Base-by-base conservation (phyloP, 2,113 vertebrate genomes). In the Periophthalmus modestus region DNA sequence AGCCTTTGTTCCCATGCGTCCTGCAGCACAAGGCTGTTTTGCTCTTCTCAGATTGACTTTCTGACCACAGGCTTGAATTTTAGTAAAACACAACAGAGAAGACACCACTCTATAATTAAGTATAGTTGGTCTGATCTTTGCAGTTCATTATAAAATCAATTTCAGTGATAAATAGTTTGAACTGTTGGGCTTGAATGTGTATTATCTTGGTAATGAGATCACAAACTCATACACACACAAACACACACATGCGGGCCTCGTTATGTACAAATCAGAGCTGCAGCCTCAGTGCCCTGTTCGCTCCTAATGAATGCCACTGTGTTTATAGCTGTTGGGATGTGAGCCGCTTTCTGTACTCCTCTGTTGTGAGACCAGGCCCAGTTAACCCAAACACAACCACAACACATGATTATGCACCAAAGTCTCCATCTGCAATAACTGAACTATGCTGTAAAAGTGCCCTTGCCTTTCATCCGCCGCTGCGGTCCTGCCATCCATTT, bases 91-190 rank as follows among this genome's bases (percentile, higher is more conserved):
- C 48, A 69, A 46, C 39, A 54, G 28, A 66, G 70, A 69, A 36
- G 54, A 28, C 47, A 69, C 59, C 28, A 16, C 78, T 85, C 77
- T 12, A 78, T 85, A 86, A 85, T 85, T 87, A 80, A 74, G 68
- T 79, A 73, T 73, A 82, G 83, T 79, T 80, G 84, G 84, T 88
- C 86, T 87, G 85, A 91, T 90, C 84, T 86, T 88, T 89, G 82
- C 87, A 88, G 88, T 89, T 91, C 84, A 85, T 92, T 92, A 91
- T 88, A 88, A 89, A 91, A 89, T 88, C 85, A 86, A 79, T 85
- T 90, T 91, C 84, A 85, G 72, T 91, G 91, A 88, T 85, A 89
- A 78, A 73, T 33, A 82, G 79, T 85, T 43, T 75, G 16, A 66
- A 73, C 82, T 87, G 84, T 78, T 80, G 78, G 80, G 77, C 79